These are phyloP conservation scores for rat (Rattus norvegicus) DNA, from an alignment of 2,113 vertebrate genomes.

Conservation along the genomic window DNA sequence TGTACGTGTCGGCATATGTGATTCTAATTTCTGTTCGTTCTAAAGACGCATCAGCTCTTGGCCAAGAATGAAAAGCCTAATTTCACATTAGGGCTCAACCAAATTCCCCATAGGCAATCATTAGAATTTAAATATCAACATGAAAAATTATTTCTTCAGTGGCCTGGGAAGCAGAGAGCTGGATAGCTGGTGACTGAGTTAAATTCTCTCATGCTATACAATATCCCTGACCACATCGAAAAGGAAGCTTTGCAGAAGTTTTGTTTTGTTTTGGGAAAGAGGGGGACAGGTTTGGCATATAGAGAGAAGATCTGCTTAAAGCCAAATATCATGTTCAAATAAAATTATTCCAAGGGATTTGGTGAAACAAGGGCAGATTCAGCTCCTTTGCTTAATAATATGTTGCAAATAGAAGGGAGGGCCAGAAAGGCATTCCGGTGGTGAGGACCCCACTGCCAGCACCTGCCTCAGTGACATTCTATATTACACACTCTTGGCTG, in stretches of 20 bases:
- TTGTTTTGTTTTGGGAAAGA: constrained; percentile 52
- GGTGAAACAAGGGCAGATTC: constrained; percentile 88
- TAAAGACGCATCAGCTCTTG: background rate
- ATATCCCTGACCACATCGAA: constrained; percentile 56
- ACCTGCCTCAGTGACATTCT: constrained; percentile 89
- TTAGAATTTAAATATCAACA: background rate
- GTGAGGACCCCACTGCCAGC: constrained; percentile 85
- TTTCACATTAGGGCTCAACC: background rate
- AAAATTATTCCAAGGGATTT: constrained; percentile 79
- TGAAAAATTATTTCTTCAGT: constrained; percentile 29
- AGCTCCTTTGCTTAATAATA: constrained; percentile 90
- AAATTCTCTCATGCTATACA: background rate
- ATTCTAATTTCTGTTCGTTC: background rate
- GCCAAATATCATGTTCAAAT: constrained; percentile 80
- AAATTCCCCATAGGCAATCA: background rate
- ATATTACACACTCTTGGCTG: constrained; percentile 91
- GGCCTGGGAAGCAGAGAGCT: background rate
- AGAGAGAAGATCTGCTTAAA: constrained; percentile 49
- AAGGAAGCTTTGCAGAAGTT: constrained; percentile 40
- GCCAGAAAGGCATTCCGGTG: constrained; percentile 83
- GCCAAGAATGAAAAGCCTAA: background rate
- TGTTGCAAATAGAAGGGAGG: constrained; percentile 81
- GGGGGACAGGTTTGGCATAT: constrained; percentile 12
- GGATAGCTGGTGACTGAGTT: constrained; percentile 62
- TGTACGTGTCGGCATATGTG: background rate